Conservation (phyloP, 1,140 invertebrate genomes). For the Cherax quadricarinatus region DNA sequence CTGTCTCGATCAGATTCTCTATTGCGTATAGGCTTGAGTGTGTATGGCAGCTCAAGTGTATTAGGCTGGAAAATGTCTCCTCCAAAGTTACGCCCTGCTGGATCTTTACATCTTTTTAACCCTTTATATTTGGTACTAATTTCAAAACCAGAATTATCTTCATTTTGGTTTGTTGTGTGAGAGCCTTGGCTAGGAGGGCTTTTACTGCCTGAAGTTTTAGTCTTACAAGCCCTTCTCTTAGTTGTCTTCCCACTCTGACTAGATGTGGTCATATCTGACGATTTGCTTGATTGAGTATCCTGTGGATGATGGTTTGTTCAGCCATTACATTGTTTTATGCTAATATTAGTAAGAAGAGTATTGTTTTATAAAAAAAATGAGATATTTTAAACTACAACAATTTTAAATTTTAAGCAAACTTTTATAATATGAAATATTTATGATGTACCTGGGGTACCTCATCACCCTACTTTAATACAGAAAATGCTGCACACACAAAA, state of each 20-base stretch:
- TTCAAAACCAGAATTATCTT: slow-evolving; percentile 77
- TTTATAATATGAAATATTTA: too few species aligned
- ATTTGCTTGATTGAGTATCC: slow-evolving; percentile 42
- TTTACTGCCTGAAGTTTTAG: slow-evolving; percentile 43
- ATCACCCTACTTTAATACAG: too few species aligned
- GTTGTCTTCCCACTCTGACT: slow-evolving; percentile 1
- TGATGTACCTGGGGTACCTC: too few species aligned
- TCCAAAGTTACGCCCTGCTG: slow-evolving; percentile 18
- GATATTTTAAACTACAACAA: too few species aligned
- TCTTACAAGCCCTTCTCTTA: slow-evolving; percentile 23
- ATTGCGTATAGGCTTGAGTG: slow-evolving; percentile 21
- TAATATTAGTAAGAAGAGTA: too few species aligned
- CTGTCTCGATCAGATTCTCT: slow-evolving; percentile 50
- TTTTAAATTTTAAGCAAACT: too few species aligned
- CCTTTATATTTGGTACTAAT: slow-evolving; percentile 77
- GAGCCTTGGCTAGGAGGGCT: slow-evolving; percentile 59
- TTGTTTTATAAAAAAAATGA: too few species aligned
- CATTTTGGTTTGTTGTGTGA: slow-evolving; percentile 35
- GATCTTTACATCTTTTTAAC: slow-evolving; percentile 76
- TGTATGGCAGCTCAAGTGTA: slow-evolving; percentile 58
- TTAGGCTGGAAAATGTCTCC: slow-evolving; percentile 52
- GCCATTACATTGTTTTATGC: too few species aligned
- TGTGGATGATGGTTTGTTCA: not conserved
- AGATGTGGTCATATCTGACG: slow-evolving; percentile 29
- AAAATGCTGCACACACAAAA: too few species aligned